Evolutionary conservation across 2,113 vertebrate genomes (phyloP), one percentile per base, ranked within the genome.

Genomic region (Ictalurus furcatus): DNA sequence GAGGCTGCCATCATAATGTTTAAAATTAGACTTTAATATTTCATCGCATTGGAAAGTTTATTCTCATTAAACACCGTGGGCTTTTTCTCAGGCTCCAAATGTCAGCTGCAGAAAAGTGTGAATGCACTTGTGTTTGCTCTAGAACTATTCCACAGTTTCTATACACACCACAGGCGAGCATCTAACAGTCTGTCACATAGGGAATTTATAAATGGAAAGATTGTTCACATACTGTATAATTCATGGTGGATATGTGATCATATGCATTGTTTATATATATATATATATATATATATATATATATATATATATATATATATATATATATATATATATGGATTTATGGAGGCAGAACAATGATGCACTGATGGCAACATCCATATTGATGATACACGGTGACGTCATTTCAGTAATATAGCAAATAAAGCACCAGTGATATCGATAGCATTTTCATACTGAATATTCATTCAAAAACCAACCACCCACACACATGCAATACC

Each of bases 1-100:
- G 94, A 96, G 94, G 93, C 94, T 95, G 95, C 95, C 94, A 95
- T 97, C 96, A 96, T 97, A 97, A 97, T 96, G 95, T 97, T 97
- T 97, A 97, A 97, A 97, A 97, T 97, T 97, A 96, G 96, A 97
- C 95, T 97, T 97, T 97, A 97, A 97, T 97, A 97, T 97, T 97
- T 97, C 96, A 97, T 97, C 96, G 96, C 95, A 95, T 93, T 92
- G 95, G 94, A 94, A 95, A 96, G 96, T 96, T 97, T 96, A 96
- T 96, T 97, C 94, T 97, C 96, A 96, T 97, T 96, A 96, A 96
- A 97, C 95, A 88, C 94, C 93, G 94, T 96, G 94, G 95, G 95
- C 95, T 96, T 96, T 96, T 94, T 95, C 94, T 93, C 87, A 94
- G 95, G 95, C 94, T 96, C 96, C 96, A 97, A 97, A 97, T 97